These are phyloP conservation scores for Carettochelys insculpta DNA, from an alignment of 2,113 vertebrate genomes.

Conservation along the genomic window DNA sequence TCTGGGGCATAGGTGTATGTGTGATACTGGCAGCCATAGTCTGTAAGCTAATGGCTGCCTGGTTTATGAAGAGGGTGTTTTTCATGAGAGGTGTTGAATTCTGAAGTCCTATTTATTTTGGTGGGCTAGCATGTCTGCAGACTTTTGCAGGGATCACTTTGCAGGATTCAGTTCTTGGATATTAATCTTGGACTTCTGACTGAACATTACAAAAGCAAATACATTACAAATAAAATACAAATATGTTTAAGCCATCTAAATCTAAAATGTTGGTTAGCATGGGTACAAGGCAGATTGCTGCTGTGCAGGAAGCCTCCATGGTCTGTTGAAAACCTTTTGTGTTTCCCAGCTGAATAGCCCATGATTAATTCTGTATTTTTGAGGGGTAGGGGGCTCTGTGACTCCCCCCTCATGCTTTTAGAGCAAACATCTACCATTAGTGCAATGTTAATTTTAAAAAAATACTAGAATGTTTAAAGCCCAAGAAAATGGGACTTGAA, in stretches of 20 bases:
- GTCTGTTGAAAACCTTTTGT: not conserved
- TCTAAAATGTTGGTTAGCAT: not conserved
- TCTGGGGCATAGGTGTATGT: not conserved
- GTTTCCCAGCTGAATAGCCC: not conserved
- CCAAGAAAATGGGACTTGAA: not conserved
- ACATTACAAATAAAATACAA: no score
- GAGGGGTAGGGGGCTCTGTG: not conserved
- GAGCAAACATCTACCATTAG: not conserved
- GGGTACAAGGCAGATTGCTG: not conserved
- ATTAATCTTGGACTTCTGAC: not conserved
- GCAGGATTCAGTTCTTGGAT: accelerated
- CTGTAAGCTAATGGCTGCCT: accelerated
- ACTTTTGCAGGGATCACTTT: accelerated
- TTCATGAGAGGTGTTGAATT: not conserved
- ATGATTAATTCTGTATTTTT: not conserved
- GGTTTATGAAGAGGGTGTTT: not conserved
- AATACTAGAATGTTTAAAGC: not conserved
- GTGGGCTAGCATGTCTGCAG: not conserved
- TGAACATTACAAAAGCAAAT: no score
- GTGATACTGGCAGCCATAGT: not conserved
- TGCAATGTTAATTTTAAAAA: not conserved
- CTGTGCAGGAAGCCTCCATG: not conserved
- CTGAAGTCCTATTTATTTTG: not conserved
- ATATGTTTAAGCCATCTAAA: no score
- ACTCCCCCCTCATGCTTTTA: not conserved